A percentile compares a stretch with the other conserved stretches of the same genome.
phyloP scores from a whole-genome alignment of 2,113 vertebrate species.

The Camelus dromedarius region DNA sequence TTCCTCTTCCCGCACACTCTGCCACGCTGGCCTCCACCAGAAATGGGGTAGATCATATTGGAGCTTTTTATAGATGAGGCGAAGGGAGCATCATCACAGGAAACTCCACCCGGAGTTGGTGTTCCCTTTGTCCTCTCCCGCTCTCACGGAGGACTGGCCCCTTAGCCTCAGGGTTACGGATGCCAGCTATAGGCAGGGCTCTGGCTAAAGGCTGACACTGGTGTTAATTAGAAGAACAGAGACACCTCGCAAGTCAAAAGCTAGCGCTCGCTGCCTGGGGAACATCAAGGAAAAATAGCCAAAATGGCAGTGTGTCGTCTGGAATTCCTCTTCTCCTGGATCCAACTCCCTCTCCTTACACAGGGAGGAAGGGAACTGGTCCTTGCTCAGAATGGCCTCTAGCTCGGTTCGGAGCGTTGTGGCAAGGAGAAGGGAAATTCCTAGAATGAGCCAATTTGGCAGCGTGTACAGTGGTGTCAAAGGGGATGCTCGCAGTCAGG shows the following conservation, averaged over 20 bases:
- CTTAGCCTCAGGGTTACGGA: neutral
- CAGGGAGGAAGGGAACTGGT: neutral
- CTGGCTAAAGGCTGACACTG: slow-evolving; percentile 6
- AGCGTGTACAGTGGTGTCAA: neutral
- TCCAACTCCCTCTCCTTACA: neutral
- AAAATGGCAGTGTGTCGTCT: slow-evolving; percentile 21
- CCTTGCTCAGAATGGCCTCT: slow-evolving; percentile 54
- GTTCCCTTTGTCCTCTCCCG: neutral
- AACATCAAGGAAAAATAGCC: slow-evolving; percentile 4
- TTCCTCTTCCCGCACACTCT: slow-evolving; percentile 58
- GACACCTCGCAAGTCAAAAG: slow-evolving; percentile 57
- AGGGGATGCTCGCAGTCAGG: neutral
- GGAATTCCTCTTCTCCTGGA: slow-evolving; percentile 43
- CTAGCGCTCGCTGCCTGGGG: neutral
- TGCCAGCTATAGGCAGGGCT: slow-evolving; percentile 4
- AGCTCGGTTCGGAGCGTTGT: slow-evolving; percentile 15
- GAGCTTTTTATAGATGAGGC: slow-evolving; percentile 59
- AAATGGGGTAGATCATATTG: slow-evolving; percentile 23
- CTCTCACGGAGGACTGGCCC: neutral
- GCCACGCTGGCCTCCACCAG: slow-evolving; percentile 31
- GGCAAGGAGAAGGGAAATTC: slow-evolving; percentile 53
- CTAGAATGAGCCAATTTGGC: slow-evolving; percentile 62
- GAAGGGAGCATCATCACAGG: slow-evolving; percentile 45
- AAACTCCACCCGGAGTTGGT: slow-evolving; percentile 13
- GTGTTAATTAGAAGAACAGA: slow-evolving; percentile 42